These are phyloP conservation scores for Lophochroa leadbeateri DNA, from an alignment of 2,113 vertebrate species.

Conservation along the genomic window DNA sequence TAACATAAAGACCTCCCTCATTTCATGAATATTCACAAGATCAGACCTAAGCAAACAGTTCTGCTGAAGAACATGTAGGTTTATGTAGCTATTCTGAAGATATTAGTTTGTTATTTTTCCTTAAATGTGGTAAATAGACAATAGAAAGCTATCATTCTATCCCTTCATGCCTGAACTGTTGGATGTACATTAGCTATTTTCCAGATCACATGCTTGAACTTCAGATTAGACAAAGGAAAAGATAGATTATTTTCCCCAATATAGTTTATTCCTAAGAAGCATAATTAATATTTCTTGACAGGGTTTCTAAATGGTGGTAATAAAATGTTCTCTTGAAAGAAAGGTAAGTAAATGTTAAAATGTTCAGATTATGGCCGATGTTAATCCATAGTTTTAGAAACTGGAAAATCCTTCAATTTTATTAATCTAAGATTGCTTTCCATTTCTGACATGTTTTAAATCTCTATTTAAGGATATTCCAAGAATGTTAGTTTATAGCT, in stretches of 20 bases:
- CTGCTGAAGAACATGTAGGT: not conserved
- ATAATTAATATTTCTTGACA: not conserved
- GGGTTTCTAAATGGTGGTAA: not conserved
- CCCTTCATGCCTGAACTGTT: not conserved
- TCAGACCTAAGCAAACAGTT: not conserved
- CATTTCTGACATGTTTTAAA: slow-evolving; percentile 5
- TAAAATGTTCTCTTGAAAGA: not conserved
- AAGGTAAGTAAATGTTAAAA: not conserved
- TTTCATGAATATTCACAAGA: not conserved
- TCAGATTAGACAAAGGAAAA: not conserved
- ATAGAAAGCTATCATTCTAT: not conserved
- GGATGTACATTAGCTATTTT: not conserved
- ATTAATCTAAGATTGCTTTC: slow-evolving; percentile 19
- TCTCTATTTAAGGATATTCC: not conserved
- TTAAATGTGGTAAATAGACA: not conserved
- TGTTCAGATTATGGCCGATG: not conserved
- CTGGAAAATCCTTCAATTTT: not conserved
- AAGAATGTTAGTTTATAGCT: not conserved
- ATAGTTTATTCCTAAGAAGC: not conserved
- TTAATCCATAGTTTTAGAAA: not conserved
- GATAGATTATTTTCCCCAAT: not conserved
- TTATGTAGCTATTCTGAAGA: not conserved
- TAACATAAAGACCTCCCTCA: not conserved
- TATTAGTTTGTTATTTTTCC: not conserved
- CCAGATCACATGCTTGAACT: not conserved